Base-by-base conservation (phyloP, 2,113 vertebrate genomes). In the Spheniscus mendiculus region DNA sequence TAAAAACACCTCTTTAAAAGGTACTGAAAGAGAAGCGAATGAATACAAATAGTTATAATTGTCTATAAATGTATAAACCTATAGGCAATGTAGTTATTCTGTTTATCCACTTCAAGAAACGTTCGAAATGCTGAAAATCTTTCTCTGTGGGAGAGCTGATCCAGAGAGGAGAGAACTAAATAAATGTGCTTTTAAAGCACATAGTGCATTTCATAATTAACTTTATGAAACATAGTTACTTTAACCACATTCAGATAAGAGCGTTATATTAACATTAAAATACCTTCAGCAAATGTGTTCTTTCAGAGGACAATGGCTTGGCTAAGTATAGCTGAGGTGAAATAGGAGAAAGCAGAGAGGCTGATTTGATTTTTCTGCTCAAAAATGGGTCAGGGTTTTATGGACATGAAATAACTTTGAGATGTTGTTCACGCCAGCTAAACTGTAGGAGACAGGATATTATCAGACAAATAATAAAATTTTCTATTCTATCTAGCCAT, bases 361-460 rank as follows among this genome's bases (percentile, higher is more conserved):
- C 21, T 92, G 69, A 96, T 95, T 90, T 88, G 79, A 86, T 94
- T 95, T 95, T 95, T 90, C 83, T 97, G 30, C 53, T 93, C 55
- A 42, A n/a, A 93, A 95, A 82, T 14, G 69, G 88, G 69, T 72
- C 76, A 14, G 52, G 29, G 32, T 42, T 73, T 95, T 93, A 80
- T 71, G 9, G 2, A 44, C 21, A 2, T 63, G 67, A 56, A 94
- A 63, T 89, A 83, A 69, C 52, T 67, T 78, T 69, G 53, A 32
- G 36, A 32, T 83, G 62, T 83, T 5, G 1, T 70, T 86, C 30
- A 30, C 91, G 77, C 55, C 65, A 69, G 73, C 73, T 61, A 4
- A 85, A 22, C 84, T 55, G 14, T 1, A 40, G 74, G 81, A 80
- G 74, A 70, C 84, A 77, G 85, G 63, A 26, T 78, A 76, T 81